Evolutionary conservation across 2,888 invertebrate genomes (phyloP).

Genomic region (Phortica magna): DNA sequence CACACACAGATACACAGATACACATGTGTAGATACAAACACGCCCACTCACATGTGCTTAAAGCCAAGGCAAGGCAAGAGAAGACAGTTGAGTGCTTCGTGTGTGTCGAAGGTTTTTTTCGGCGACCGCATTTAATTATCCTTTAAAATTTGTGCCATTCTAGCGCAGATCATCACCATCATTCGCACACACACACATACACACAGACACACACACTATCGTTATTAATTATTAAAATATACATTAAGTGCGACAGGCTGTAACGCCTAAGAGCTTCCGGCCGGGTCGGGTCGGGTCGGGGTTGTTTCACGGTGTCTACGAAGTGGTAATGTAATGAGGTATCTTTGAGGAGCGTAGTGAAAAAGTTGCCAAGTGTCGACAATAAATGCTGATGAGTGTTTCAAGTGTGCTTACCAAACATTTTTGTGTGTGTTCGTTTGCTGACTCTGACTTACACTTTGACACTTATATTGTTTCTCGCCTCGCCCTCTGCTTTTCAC

Average conservation of each 20-base stretch:
- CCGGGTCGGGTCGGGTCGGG: neutral
- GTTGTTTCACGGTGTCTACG: neutral
- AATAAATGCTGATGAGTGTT: neutral
- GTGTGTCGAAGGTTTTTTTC: neutral
- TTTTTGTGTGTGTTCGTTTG: neutral
- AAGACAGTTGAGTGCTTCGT: neutral
- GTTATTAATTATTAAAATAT: conserved; percentile 2
- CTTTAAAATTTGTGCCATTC: conserved; percentile 8
- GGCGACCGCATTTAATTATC: neutral
- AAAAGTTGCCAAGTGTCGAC: neutral
- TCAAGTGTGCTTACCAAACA: neutral
- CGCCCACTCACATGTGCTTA: neutral
- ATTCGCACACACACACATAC: conserved; percentile 1
- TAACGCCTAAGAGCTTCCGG: neutral
- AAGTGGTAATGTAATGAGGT: too few relatives aligned
- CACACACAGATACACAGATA: neutral
- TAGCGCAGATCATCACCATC: conserved; percentile 15
- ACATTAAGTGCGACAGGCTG: neutral
- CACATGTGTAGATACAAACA: neutral
- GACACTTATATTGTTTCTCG: neutral
- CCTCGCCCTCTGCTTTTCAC: neutral
- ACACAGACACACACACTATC: neutral
- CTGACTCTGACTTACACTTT: too few relatives aligned
- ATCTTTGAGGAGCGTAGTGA: neutral
- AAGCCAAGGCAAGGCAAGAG: neutral